Percentiles rank a stretch among this genome's conserved stretches.
phyloP scores from a whole-genome alignment of 2,113 vertebrate species.

The Anarrhichthys ocellatus region DNA sequence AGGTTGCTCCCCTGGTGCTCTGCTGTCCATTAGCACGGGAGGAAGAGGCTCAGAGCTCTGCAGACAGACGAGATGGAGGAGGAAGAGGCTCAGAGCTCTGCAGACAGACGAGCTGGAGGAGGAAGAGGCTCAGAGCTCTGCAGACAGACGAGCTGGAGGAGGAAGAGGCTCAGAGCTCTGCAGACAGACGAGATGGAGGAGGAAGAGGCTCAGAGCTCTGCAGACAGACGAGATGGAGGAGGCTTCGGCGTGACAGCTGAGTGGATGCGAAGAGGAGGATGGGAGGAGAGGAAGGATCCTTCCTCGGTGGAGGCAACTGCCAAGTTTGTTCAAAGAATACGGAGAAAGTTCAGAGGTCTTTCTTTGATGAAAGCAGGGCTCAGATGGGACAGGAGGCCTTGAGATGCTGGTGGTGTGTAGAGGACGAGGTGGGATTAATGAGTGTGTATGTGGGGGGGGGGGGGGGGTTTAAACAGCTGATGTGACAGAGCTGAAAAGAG shows the following conservation, averaged over 20 bases:
- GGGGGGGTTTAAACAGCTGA: slow-evolving; percentile 53
- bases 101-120: neutral
- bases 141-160: neutral
- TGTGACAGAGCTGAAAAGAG: slow-evolving; percentile 39
- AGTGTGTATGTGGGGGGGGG: slow-evolving; percentile 2
- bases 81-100: neutral
- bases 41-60: slow-evolving; percentile 32
- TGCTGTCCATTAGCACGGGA: slow-evolving; percentile 54
- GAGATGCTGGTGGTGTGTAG: slow-evolving; percentile 1
- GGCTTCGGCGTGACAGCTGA: slow-evolving; percentile 26
- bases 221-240: slow-evolving; percentile 17
- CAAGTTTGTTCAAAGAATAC: neutral
- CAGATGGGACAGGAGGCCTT: neutral
- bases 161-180: slow-evolving; percentile 16
- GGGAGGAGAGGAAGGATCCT: neutral
- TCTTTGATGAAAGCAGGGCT: neutral
- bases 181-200: neutral
- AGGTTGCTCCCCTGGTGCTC: slow-evolving; percentile 45
- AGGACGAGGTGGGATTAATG: slow-evolving; percentile 14
- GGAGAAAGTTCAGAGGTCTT: slow-evolving; percentile 5
- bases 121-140: slow-evolving; percentile 16
- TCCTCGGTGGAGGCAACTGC: neutral
- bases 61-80: slow-evolving; percentile 8
- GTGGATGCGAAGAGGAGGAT: slow-evolving; percentile 9
- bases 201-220: slow-evolving; percentile 32